These are phyloP conservation scores for Clarias fuscus DNA, from an alignment of 2,797 vertebrate genomes.

Conservation along the genomic window DNA sequence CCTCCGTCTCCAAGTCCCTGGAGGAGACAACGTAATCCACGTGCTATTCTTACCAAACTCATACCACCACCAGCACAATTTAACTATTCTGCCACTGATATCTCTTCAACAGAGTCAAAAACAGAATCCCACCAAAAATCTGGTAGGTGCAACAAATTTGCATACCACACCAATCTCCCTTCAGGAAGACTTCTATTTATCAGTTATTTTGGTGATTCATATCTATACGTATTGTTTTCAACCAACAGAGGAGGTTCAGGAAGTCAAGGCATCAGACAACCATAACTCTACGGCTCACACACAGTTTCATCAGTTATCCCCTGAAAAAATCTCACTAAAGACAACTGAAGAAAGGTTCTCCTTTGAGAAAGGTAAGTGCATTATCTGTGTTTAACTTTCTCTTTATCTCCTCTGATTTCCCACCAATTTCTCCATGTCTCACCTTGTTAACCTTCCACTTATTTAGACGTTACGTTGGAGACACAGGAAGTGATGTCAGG, in stretches of 20 bases:
- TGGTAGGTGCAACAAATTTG: background rate
- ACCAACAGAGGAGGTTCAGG: background rate
- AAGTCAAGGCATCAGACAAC: background rate
- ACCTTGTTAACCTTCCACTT: background rate
- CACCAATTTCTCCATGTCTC: background rate
- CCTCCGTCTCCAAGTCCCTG: slow-evolving; percentile 14
- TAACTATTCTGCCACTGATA: slow-evolving; percentile 42
- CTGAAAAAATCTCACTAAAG: slow-evolving; percentile 1
- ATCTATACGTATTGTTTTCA: background rate
- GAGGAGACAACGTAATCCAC: slow-evolving; percentile 26
- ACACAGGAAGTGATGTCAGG: background rate
- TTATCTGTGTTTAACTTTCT: background rate
- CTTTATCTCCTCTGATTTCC: background rate
- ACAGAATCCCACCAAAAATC: background rate
- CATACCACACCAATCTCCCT: background rate
- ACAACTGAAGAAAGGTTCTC: background rate
- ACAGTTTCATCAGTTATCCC: background rate
- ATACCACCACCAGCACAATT: slow-evolving; percentile 40
- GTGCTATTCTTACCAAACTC: slow-evolving; percentile 18
- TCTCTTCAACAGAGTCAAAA: background rate
- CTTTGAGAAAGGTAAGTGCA: slow-evolving; percentile 4
- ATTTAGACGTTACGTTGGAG: slow-evolving; percentile 25
- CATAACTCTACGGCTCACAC: background rate
- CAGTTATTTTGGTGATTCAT: background rate
- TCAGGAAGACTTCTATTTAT: background rate